Evolutionary conservation across 2,113 vertebrate species (phyloP).

Genomic region (Oncorhynchus clarkii): DNA sequence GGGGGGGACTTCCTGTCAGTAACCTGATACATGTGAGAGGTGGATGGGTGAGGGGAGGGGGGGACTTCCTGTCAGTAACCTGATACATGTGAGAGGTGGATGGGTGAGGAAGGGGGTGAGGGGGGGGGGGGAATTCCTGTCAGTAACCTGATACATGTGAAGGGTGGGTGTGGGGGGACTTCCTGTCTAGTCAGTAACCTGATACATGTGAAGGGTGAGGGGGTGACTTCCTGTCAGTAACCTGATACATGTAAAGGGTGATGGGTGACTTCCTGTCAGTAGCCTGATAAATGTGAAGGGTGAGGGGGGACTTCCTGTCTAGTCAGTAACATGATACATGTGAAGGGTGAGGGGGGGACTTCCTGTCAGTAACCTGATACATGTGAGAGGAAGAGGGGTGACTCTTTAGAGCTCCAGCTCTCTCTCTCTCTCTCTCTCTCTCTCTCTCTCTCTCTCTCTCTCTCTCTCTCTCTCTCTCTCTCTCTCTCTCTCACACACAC

Average conservation of each 20-base stretch:
- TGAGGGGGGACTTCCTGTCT: conserved; percentile 50
- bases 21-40: background rate
- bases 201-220: background rate
- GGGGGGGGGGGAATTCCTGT: conserved; percentile 46
- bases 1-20: no score
- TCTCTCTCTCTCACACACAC: no score
- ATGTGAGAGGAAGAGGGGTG: no score
- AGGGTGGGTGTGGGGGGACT: conserved; percentile 3
- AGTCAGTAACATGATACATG: conserved; percentile 15
- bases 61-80: conserved; percentile 57
- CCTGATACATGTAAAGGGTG: no score
- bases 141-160: conserved; percentile 65
- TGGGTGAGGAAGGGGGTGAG: no score
- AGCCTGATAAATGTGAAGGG: background rate
- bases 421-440: no score
- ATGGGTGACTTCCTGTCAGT: no score
- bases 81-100: conserved; percentile 55
- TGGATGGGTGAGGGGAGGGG: conserved; percentile 8
- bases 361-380: no score
- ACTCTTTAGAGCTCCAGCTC: background rate
- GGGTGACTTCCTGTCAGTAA: no score
- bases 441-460: no score
- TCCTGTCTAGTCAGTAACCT: conserved; percentile 36
- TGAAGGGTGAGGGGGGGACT: no score
- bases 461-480: no score